Conservation (phyloP, 2,113 vertebrate species). For the Barbus barbus region DNA sequence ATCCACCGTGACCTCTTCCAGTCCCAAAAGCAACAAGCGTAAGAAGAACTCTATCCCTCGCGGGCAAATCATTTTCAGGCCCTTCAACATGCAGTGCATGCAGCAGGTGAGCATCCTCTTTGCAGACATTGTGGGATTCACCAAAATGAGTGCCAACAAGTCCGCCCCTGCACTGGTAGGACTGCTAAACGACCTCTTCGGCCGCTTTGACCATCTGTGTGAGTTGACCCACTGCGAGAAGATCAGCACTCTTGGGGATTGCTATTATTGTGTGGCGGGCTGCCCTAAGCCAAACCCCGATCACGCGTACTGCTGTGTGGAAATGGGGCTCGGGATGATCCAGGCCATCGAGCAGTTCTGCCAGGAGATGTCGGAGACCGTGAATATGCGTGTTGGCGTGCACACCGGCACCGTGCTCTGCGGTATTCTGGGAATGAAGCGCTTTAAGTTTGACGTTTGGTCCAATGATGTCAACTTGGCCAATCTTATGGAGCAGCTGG, state of each 20-base stretch:
- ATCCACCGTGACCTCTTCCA: slow-evolving; percentile 68
- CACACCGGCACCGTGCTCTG: slow-evolving; percentile 96
- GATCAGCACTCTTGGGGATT: slow-evolving; percentile 97
- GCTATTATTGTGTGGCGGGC: slow-evolving; percentile 96
- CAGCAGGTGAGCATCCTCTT: slow-evolving; percentile 97
- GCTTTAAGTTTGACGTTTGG: slow-evolving; percentile 99
- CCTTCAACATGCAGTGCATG: slow-evolving; percentile 98
- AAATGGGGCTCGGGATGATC: slow-evolving; percentile 99
- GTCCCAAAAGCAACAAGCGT: slow-evolving; percentile 88
- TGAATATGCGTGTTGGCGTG: slow-evolving; percentile 96
- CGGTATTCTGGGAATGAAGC: slow-evolving; percentile 95
- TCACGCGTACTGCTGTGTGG: slow-evolving; percentile 96
- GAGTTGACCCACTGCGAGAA: slow-evolving; percentile 95
- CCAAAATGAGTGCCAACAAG: slow-evolving; percentile 98
- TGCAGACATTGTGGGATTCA: slow-evolving; percentile 97
- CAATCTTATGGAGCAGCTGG: slow-evolving; percentile 98
- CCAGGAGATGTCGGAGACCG: slow-evolving; percentile 93
- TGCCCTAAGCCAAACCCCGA: slow-evolving; percentile 91
- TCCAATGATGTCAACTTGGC: slow-evolving; percentile 98
- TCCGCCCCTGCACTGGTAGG: slow-evolving; percentile 93
- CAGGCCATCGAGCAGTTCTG: slow-evolving; percentile 98
- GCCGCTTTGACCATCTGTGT: slow-evolving; percentile 92
- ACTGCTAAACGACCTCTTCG: slow-evolving; percentile 94
- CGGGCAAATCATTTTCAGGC: slow-evolving; percentile 91
- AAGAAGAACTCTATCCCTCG: slow-evolving; percentile 97